These are phyloP conservation scores for Thomomys bottae DNA, from an alignment of 2,113 vertebrate species.

Conservation along the genomic window DNA sequence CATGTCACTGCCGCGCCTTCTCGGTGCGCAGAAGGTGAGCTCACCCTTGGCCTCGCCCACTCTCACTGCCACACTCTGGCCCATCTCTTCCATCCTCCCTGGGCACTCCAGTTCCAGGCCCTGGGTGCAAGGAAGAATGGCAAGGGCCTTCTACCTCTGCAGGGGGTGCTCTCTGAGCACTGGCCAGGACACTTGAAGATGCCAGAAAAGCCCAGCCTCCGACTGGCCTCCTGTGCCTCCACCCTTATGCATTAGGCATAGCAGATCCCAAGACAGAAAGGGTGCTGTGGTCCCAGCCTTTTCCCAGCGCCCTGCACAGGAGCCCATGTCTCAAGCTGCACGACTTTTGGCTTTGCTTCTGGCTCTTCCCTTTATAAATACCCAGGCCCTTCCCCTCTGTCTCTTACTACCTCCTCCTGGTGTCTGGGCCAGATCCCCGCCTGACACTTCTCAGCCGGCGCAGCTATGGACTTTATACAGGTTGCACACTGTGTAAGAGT, in stretches of 20 bases:
- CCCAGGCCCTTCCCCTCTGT: neutral
- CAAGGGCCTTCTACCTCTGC: neutral
- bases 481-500: neutral
- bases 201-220: neutral
- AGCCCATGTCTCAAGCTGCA: neutral
- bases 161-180: neutral
- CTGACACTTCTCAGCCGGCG: neutral
- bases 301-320: neutral
- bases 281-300: neutral
- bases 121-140: neutral
- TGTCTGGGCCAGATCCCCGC: neutral
- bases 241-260: neutral
- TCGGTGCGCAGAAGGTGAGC: slow-evolving; percentile 99
- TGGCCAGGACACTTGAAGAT: slow-evolving; percentile 32
- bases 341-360: neutral
- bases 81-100: slow-evolving; percentile 57
- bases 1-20: slow-evolving; percentile 99
- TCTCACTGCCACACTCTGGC: slow-evolving; percentile 69
- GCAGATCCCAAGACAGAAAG: neutral
- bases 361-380: neutral
- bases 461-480: neutral
- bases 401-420: no score
- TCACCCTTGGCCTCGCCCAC: slow-evolving; percentile 76
- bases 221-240: neutral
- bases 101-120: neutral